Percentiles rank a stretch among this genome's conserved stretches.
These are phyloP conservation scores for Cremastinae sp. DNA, from an alignment of 2,888 invertebrate species.

Conservation along the genomic window DNA sequence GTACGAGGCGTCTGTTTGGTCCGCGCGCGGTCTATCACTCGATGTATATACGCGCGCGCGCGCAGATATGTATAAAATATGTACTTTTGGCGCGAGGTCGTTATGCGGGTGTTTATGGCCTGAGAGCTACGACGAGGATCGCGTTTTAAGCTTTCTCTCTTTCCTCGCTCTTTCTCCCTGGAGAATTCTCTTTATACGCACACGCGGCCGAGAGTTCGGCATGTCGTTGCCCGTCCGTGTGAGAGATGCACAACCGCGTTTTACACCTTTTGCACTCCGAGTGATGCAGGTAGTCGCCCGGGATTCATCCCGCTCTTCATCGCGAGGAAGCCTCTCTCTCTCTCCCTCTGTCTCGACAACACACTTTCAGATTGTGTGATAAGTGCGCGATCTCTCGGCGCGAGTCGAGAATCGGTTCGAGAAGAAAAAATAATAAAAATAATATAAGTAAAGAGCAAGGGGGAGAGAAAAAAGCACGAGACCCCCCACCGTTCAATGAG, in stretches of 20 bases:
- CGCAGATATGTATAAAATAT: conserved; percentile 1
- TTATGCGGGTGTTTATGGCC: conserved; percentile 75
- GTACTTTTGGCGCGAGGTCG: conserved; percentile 66
- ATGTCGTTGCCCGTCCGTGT: conserved; percentile 5
- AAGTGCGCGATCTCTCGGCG: conserved; percentile 65
- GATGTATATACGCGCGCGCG: conserved; percentile 11
- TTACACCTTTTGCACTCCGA: conserved; percentile 52
- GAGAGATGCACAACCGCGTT: conserved; percentile 41
- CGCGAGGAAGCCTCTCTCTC: conserved; percentile 33
- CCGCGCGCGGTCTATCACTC: conserved; percentile 47
- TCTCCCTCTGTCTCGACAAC: conserved; percentile 55
- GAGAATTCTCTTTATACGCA: conserved; percentile 32
- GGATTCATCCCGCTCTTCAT: conserved; percentile 43
- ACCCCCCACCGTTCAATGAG: conserved; percentile 79
- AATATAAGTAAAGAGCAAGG: too few species aligned
- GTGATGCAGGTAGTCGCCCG: conserved; percentile 57
- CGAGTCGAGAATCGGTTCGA: conserved; percentile 44
- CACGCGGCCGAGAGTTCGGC: too few species aligned
- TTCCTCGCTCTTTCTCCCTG: conserved; percentile 24
- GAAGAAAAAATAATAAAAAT: conserved; percentile 11
- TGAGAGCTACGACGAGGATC: conserved; percentile 57
- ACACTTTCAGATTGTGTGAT: conserved; percentile 74
- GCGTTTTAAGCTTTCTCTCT: conserved; percentile 47
- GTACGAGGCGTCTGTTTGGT: conserved; percentile 38
- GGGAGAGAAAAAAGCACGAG: conserved; percentile 59